Base-by-base conservation (phyloP, 2,113 vertebrate species). In the Motacilla alba region DNA sequence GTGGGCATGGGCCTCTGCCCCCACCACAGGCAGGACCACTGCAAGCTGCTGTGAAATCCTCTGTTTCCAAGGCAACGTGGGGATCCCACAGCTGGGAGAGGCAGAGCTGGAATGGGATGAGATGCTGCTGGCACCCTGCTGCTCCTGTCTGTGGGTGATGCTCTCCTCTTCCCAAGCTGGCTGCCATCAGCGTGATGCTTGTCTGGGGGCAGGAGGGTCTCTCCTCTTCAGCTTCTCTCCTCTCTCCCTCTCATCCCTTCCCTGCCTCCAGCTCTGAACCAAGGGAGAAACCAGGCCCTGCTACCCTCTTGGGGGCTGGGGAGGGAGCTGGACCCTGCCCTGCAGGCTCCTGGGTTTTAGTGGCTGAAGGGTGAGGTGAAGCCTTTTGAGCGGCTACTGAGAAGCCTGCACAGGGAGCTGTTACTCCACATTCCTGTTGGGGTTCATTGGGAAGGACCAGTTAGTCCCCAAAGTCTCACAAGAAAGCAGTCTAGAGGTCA, bases 171-270 rank as follows among this genome's bases (percentile, higher is more conserved):
- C 68, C 80, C 1, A 9, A 47, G 82, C n/a, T 19, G 62, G 9
- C 31, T 53, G 47, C 28, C 2, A 8, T 17, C 70, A 21, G 31
- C 0, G 0, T 21, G 16, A 85, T 11, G 43, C 41, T 41, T 0
- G 3, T 24, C 55, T 39, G 28, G 28, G 62, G 35, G n/a, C 37
- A 67, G 56, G 28, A 63, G 15, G 41, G 31, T 87, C 37, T 53
- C 33, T 46, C 33, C 30, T 63, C 49, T 66, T 52, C 52, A 79
- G 20, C 30, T 60, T 64, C 76, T 80, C 27, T 72, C 28, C 47
- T 80, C 39, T 62, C 47, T n/a, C 35, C 16, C 15, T 59, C 3
- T 0, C 52, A 67, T 23, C 49, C 10, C 10, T 24, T 80, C 44
- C 33, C 58, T 58, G 37, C 5, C 5, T 30, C 23, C 63, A 63